Percentiles rank a stretch among this genome's conserved stretches.
Evolutionary conservation across 2,888 invertebrate species (phyloP).

Genomic region (Notocelia uddmanniana): DNA sequence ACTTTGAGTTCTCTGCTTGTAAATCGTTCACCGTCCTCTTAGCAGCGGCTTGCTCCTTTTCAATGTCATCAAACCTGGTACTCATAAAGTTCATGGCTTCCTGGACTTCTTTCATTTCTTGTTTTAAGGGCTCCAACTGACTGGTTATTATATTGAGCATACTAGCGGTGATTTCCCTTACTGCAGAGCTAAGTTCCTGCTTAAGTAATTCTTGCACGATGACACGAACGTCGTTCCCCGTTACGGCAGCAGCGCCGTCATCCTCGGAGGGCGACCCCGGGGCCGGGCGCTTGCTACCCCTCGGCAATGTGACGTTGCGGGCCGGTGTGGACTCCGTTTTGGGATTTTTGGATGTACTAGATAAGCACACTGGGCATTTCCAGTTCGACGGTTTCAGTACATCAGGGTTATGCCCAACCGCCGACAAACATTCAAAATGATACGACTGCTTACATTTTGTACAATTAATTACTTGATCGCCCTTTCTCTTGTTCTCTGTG

Average conservation of each 20-base stretch:
- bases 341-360: not conserved
- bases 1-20: constrained; percentile 1
- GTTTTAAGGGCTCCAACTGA: not conserved
- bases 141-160: not conserved
- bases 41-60: not conserved
- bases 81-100: constrained; percentile 37
- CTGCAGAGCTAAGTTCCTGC: not conserved
- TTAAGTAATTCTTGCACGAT: not conserved
- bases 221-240: not conserved
- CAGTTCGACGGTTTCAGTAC: not conserved
- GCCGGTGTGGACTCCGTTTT: not conserved
- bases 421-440: not conserved
- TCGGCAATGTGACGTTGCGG: not conserved
- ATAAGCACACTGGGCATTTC: not conserved
- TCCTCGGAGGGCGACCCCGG: not conserved
- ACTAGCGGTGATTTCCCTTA: not conserved
- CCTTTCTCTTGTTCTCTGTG: not conserved
- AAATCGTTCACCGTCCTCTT: not conserved
- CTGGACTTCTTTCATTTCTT: constrained; percentile 18
- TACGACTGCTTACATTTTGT: not conserved
- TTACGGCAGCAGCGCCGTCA: not conserved
- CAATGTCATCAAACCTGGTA: constrained; percentile 14
- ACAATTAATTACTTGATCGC: not conserved
- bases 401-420: not conserved
- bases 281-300: not conserved